These are phyloP conservation scores for Loripinus fragilis DNA, from an alignment of 2,888 invertebrate genomes.

Conservation along the genomic window DNA sequence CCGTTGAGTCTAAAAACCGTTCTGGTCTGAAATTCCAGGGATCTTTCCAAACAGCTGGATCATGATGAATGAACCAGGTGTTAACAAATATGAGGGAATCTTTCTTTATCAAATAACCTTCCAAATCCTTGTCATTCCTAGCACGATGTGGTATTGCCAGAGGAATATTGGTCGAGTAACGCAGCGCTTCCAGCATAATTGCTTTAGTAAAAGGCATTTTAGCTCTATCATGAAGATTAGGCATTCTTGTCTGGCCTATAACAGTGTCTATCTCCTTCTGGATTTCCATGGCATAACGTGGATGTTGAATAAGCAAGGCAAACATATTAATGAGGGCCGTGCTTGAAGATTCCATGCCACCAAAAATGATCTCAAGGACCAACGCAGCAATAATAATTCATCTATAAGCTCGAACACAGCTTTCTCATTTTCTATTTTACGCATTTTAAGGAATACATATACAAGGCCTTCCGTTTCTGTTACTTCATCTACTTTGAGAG, in stretches of 20 bases:
- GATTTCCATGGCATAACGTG: neutral
- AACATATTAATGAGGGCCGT: neutral
- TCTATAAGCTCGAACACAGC: neutral
- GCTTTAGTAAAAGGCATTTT: conserved; percentile 71
- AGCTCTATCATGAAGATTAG: conserved; percentile 58
- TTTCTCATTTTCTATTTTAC: neutral
- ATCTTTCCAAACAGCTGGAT: neutral
- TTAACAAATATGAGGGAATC: neutral
- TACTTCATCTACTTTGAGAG: too few relatives aligned
- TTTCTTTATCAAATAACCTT: neutral
- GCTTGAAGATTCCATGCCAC: neutral
- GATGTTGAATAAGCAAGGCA: neutral
- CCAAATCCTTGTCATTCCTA: neutral
- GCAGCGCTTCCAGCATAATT: conserved; percentile 70
- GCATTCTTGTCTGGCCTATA: conserved; percentile 74
- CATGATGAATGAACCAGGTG: neutral
- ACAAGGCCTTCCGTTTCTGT: neutral
- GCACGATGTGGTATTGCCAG: neutral
- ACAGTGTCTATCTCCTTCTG: conserved; percentile 69
- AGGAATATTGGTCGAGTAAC: conserved; percentile 61
- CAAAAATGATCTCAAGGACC: neutral
- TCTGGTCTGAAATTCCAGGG: neutral
- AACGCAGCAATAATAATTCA: neutral
- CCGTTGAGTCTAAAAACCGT: neutral
- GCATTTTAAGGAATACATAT: neutral